Conservation (phyloP, 2,888 invertebrate species). For the Metalampra italica region DNA sequence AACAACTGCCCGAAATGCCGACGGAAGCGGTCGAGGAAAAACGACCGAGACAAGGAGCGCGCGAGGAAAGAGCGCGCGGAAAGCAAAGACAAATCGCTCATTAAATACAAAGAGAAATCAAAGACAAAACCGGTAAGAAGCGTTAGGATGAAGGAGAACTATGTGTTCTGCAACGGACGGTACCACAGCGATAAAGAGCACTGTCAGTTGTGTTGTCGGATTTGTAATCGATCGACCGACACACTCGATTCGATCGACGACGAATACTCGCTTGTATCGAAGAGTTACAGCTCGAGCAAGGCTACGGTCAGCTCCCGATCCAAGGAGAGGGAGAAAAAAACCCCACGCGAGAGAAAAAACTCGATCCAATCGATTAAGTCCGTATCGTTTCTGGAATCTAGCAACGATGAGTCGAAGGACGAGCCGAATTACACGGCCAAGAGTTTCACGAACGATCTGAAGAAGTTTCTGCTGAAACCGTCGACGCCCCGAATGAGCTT, state of each 20-base stretch:
- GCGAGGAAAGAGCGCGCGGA: neutral
- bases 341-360: slow-evolving; percentile 49
- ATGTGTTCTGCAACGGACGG: slow-evolving; percentile 57
- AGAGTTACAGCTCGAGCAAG: slow-evolving; percentile 48
- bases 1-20: slow-evolving; percentile 66
- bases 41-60: slow-evolving; percentile 5
- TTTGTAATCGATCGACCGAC: slow-evolving; percentile 61
- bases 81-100: slow-evolving; percentile 4
- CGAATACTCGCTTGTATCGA: slow-evolving; percentile 59
- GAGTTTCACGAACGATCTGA: slow-evolving; percentile 73
- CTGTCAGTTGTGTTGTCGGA: slow-evolving; percentile 58
- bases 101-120: slow-evolving; percentile 3
- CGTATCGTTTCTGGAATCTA: slow-evolving; percentile 69
- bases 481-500: slow-evolving; percentile 63
- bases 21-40: slow-evolving; percentile 29
- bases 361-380: slow-evolving; percentile 72
- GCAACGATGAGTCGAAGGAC: slow-evolving; percentile 62
- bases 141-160: slow-evolving; percentile 36
- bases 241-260: slow-evolving; percentile 62
- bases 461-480: slow-evolving; percentile 67
- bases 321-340: slow-evolving; percentile 23
- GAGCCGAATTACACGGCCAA: slow-evolving; percentile 73
- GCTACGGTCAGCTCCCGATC: slow-evolving; percentile 34
- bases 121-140: slow-evolving; percentile 29
- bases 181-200: slow-evolving; percentile 62